Evolutionary conservation across 2,888 invertebrate species (phyloP), one percentile per base, ranked within the genome.

Genomic region (Ormyrus rosae): DNA sequence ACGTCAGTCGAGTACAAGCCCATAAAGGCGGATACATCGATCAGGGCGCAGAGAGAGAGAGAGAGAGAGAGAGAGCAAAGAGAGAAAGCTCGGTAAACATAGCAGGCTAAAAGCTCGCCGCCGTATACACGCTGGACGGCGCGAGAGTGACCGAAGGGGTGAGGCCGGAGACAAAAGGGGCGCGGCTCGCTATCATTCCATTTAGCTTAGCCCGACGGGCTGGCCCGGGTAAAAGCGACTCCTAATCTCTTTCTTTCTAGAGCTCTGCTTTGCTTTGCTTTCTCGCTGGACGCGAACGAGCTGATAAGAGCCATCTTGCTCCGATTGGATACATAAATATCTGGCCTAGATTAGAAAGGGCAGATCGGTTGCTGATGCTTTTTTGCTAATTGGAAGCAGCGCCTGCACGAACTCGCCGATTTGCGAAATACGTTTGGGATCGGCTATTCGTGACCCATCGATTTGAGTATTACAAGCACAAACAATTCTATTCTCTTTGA

Each of bases 91-190:
- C 19, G 19, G 19, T 19, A 19, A 19, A 19, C 19, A 19, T 19
- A 19, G 19, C 19, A 1, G 19, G 19, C 19, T 19, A 19, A 19
- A 19, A 19, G 19, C 19, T 19, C 19, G 19, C 19, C 19, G 19
- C 19, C 19, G 19, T 19, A 48, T 58, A 73, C 50, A 60, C 58
- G 58, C 50, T 50, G 60, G 34, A 10, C 46, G 58, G 13, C 13
- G 67, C 11, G 60, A 34, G 45, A 79, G 46, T 79, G 72, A 72
- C 82, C 82, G 79, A 85, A 84, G 85, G 86, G 88, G 87, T 87
- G 83, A 88, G 88, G 87, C 87, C 85, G 84, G 83, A 85, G 85
- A 86, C 86, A 85, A 86, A 84, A 72, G 82, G 85, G 88, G 88
- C 67, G 88, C 85, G 88, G 85, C 81, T 74, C 11, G 19, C 56